phyloP scores from a whole-genome alignment of 53 echinoderm and acorn worm species.

The Patiria pectinifera region DNA sequence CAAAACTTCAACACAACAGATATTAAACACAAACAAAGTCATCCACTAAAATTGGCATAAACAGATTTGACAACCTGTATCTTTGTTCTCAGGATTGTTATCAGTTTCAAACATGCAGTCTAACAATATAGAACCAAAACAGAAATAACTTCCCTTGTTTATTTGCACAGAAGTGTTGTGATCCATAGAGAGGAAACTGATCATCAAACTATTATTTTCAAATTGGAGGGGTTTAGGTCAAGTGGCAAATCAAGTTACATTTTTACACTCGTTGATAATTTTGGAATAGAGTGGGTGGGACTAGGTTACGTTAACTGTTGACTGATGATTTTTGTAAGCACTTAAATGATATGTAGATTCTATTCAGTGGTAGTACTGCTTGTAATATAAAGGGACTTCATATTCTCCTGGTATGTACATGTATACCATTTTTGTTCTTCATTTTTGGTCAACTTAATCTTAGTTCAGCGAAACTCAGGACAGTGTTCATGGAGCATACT shows the following conservation, averaged over 20 bases:
- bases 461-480: too few relatives aligned
- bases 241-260: background rate
- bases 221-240: conserved; percentile 7
- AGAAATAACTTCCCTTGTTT: conserved; percentile 55
- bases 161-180: conserved; percentile 40
- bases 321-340: background rate
- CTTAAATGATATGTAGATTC: background rate
- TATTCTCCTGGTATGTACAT: too few relatives aligned
- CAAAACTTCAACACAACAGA: too few relatives aligned
- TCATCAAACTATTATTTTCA: conserved; percentile 44
- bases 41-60: background rate
- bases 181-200: conserved; percentile 12
- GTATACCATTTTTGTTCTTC: too few relatives aligned
- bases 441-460: too few relatives aligned
- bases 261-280: background rate
- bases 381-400: too few relatives aligned
- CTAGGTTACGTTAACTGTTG: background rate
- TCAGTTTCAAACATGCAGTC: conserved; percentile 23
- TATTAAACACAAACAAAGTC: background rate
- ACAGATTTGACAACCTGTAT: background rate
- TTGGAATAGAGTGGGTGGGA: background rate
- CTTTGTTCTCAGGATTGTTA: conserved; percentile 1
- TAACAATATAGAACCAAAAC: conserved; percentile 10
- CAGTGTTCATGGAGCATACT: too few relatives aligned
- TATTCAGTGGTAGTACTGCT: too few relatives aligned